phyloP scores from a whole-genome alignment of 2,888 invertebrate genomes.

The Drosophila peninsularis region DNA sequence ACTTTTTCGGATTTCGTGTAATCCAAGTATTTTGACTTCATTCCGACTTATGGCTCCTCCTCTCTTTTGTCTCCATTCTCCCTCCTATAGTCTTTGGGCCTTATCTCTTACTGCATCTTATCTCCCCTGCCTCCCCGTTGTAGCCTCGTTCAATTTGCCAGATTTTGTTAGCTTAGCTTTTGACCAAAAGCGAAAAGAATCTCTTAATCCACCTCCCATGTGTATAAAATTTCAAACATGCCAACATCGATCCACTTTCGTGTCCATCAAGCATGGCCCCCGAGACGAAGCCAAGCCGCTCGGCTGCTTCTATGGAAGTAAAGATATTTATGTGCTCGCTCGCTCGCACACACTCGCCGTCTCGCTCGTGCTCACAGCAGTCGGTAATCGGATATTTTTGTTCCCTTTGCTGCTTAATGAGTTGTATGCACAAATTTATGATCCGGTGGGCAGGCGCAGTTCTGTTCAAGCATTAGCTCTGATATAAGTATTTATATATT shows the following conservation, averaged over 20 bases:
- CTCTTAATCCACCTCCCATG: slow-evolving; percentile 75
- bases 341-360: slow-evolving; percentile 7
- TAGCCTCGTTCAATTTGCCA: not conserved
- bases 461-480: slow-evolving; percentile 62
- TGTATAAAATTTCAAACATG: slow-evolving; percentile 79
- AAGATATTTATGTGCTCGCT: slow-evolving; percentile 28
- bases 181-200: slow-evolving; percentile 48
- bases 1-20: slow-evolving; percentile 26
- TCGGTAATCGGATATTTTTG: slow-evolving; percentile 77
- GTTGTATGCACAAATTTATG: slow-evolving; percentile 82
- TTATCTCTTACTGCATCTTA: not conserved
- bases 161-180: slow-evolving; percentile 46
- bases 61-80: too few relatives aligned
- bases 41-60: slow-evolving; percentile 16
- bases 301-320: slow-evolving; percentile 63
- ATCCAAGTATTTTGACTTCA: slow-evolving; percentile 27
- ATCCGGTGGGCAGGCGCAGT: slow-evolving; percentile 79
- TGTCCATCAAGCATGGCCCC: slow-evolving; percentile 71
- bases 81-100: too few relatives aligned
- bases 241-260: slow-evolving; percentile 75
- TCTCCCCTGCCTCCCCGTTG: not conserved
- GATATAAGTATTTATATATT: slow-evolving; percentile 11
- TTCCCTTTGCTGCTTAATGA: slow-evolving; percentile 79
- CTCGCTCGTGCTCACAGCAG: slow-evolving; percentile 6
- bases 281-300: slow-evolving; percentile 13